Percentiles rank a stretch among this genome's conserved stretches.
These are phyloP conservation scores for Sardinella longiceps DNA, from an alignment of 2,797 vertebrate genomes.

Conservation along the genomic window DNA sequence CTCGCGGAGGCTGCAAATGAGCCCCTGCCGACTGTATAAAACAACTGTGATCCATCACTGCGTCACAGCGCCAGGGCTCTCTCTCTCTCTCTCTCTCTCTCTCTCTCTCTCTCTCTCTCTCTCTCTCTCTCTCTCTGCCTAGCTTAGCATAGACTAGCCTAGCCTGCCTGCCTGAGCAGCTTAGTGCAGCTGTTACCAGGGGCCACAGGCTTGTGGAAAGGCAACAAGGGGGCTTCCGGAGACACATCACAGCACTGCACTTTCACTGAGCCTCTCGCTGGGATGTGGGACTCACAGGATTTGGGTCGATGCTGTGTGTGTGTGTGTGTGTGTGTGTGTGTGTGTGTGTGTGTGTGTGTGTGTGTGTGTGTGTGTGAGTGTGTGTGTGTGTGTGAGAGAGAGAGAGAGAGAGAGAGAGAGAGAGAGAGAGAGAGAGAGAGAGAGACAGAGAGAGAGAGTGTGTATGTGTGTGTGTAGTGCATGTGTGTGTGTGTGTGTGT, in stretches of 20 bases:
- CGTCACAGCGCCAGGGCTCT: conserved; percentile 25
- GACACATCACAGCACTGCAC: neutral
- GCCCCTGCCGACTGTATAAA: conserved; percentile 60
- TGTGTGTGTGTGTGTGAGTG: neutral
- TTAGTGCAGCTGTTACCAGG: conserved; percentile 24
- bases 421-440: too few relatives aligned
- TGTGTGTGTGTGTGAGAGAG: too few relatives aligned
- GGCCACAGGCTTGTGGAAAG: conserved; percentile 28
- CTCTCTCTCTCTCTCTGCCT: too few relatives aligned
- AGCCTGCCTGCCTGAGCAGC: neutral
- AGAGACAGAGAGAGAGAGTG: too few relatives aligned
- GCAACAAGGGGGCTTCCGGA: conserved; percentile 25
- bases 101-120: too few relatives aligned
- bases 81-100: too few relatives aligned
- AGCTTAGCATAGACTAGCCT: neutral
- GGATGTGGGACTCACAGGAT: neutral
- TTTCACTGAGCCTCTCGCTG: neutral
- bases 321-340: conserved; percentile 3
- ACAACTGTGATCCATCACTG: conserved; percentile 64
- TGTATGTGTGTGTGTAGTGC: neutral
- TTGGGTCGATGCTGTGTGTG: neutral
- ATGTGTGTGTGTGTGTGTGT: too few relatives aligned
- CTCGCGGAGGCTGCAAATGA: conserved; percentile 69
- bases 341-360: too few relatives aligned
- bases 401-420: too few relatives aligned